Evolutionary conservation across 2,797 vertebrate genomes (phyloP).

Genomic region (Ctenopoma kingsleyae): DNA sequence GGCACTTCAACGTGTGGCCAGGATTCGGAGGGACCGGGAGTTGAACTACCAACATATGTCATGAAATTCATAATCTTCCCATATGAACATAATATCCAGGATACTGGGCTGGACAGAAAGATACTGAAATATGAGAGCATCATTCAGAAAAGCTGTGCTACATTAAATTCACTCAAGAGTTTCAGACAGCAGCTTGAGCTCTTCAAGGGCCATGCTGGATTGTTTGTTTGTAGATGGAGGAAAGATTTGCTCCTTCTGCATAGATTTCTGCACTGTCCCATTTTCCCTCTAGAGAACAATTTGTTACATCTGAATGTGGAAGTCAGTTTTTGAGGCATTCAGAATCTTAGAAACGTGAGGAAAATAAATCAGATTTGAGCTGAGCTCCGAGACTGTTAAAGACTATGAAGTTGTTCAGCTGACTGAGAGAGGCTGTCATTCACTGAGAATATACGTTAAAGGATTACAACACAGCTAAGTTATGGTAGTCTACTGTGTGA

Average conservation of each 20-base stretch:
- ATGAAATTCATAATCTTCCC: not conserved
- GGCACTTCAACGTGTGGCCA: too few relatives aligned
- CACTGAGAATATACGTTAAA: slow-evolving; percentile 47
- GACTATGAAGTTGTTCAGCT: slow-evolving; percentile 49
- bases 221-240: slow-evolving; percentile 23
- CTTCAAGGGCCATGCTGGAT: not conserved
- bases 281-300: slow-evolving; percentile 52
- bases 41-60: too few relatives aligned
- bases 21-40: too few relatives aligned
- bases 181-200: not conserved
- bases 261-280: slow-evolving; percentile 23
- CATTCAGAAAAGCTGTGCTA: slow-evolving; percentile 4
- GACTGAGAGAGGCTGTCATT: slow-evolving; percentile 58
- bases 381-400: slow-evolving; percentile 44
- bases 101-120: not conserved
- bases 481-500: slow-evolving; percentile 28
- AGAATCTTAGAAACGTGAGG: slow-evolving; percentile 52
- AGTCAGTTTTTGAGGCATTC: slow-evolving; percentile 58
- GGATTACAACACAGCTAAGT: slow-evolving; percentile 64
- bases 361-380: slow-evolving; percentile 65
- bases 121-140: not conserved
- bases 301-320: slow-evolving; percentile 49
- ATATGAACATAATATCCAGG: not conserved
- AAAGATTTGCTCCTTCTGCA: slow-evolving; percentile 28
- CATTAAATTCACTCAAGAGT: slow-evolving; percentile 2